Evolutionary conservation across 2,797 vertebrate species (phyloP).

Genomic region (Salmo trutta): DNA sequence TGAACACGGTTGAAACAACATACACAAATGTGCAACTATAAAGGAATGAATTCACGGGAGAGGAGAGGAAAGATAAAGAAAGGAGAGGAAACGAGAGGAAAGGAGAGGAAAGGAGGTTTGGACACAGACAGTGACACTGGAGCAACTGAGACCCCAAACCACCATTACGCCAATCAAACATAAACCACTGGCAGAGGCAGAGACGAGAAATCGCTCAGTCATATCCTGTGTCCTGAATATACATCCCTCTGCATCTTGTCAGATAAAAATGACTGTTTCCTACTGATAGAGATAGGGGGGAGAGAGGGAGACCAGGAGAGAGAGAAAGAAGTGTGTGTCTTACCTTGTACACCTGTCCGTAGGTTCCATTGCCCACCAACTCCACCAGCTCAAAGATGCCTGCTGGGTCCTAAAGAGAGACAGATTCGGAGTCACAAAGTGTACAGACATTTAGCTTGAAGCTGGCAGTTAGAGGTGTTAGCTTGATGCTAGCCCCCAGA

Average conservation of each 20-base stretch:
- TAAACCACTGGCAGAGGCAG: not conserved
- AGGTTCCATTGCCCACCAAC: slow-evolving; percentile 94
- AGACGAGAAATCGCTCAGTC: slow-evolving; percentile 13
- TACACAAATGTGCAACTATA: slow-evolving; percentile 3
- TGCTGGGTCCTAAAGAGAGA: slow-evolving; percentile 84
- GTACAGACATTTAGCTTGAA: not conserved
- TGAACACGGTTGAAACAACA: not conserved
- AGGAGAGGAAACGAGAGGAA: slow-evolving; percentile 1
- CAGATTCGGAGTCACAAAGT: slow-evolving; percentile 15
- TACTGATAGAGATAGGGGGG: not conserved
- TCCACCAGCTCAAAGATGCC: slow-evolving; percentile 96
- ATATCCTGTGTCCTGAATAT: slow-evolving; percentile 38
- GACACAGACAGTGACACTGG: slow-evolving; percentile 36
- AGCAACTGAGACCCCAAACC: slow-evolving; percentile 42
- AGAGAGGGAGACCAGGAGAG: not conserved
- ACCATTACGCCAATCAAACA: slow-evolving; percentile 41
- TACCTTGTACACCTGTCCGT: slow-evolving; percentile 96
- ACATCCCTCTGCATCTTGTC: slow-evolving; percentile 24
- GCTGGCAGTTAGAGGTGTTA: not conserved
- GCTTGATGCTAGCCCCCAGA: not conserved
- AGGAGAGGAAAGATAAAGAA: slow-evolving; percentile 41
- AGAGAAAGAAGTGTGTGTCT: slow-evolving; percentile 33
- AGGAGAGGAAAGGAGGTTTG: slow-evolving; percentile 31
- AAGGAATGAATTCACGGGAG: slow-evolving; percentile 11
- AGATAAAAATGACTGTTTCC: not conserved